These are phyloP conservation scores for Pristionchus arcanus DNA, from an alignment of 2,888 invertebrate genomes.

Conservation along the genomic window DNA sequence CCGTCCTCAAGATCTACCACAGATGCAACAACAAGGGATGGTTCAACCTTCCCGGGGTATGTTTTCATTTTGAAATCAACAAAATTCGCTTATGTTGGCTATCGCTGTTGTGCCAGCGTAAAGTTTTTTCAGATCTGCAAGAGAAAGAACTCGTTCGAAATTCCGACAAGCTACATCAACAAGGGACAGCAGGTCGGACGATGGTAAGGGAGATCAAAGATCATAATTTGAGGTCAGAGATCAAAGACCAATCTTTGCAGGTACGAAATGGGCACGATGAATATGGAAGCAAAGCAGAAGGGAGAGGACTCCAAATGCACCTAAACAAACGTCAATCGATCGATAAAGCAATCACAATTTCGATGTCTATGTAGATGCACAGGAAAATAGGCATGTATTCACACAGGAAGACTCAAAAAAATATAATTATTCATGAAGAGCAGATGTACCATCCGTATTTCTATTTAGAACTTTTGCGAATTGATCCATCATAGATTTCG, in stretches of 20 bases:
- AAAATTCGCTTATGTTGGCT: neutral
- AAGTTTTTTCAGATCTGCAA: slow-evolving; percentile 31
- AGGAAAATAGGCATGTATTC: too few species aligned
- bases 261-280: slow-evolving; percentile 41
- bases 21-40: slow-evolving; percentile 28
- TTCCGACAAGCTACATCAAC: slow-evolving; percentile 40
- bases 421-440: too few species aligned
- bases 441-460: too few species aligned
- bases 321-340: neutral
- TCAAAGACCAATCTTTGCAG: slow-evolving; percentile 2
- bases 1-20: slow-evolving; percentile 43
- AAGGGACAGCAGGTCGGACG: neutral
- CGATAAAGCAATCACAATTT: neutral
- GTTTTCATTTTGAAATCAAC: neutral
- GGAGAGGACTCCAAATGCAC: slow-evolving; percentile 39
- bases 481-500: too few species aligned
- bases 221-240: neutral
- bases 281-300: slow-evolving; percentile 49
- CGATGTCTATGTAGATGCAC: too few species aligned
- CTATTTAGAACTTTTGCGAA: too few species aligned
- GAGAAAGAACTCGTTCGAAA: slow-evolving; percentile 1
- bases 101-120: neutral
- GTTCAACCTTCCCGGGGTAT: slow-evolving; percentile 30
- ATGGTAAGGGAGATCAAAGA: neutral
- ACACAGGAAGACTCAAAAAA: too few species aligned